Percentiles rank a stretch among this genome's conserved stretches.
Evolutionary conservation across 2,113 vertebrate species (phyloP).

Genomic region (Periophthalmodon schlosseri): DNA sequence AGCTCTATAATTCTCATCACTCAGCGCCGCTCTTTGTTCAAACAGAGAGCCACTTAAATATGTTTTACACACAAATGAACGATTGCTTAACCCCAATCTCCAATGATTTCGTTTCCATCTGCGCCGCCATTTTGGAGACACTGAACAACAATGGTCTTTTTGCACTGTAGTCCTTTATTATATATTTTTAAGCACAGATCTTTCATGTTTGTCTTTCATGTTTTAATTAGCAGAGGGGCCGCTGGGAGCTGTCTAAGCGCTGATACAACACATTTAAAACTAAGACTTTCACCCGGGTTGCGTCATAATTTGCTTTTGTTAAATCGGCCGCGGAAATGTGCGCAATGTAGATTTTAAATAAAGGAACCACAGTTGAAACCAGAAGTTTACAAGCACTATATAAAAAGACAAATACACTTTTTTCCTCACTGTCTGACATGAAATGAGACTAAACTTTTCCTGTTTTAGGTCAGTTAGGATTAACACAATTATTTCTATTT

Average conservation of each 20-base stretch:
- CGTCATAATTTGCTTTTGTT: conserved; percentile 23
- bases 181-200: conserved; percentile 4
- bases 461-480: no score
- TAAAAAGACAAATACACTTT: no score
- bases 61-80: conserved; percentile 61
- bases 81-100: conserved; percentile 65
- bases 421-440: no score
- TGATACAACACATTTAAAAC: conserved; percentile 12
- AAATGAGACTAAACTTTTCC: no score
- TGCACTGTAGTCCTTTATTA: not conserved
- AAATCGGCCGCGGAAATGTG: conserved; percentile 11
- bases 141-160: conserved; percentile 15
- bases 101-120: conserved; percentile 44
- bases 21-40: conserved; percentile 51
- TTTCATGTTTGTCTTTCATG: conserved; percentile 1
- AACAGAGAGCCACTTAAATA: conserved; percentile 48
- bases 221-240: conserved; percentile 41
- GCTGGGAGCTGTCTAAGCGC: conserved; percentile 19
- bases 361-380: no score
- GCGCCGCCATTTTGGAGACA: conserved; percentile 42
- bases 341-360: not conserved
- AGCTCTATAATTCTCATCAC: conserved; percentile 57
- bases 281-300: conserved; percentile 34
- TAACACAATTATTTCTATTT: no score
- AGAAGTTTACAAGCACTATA: no score